A percentile compares a stretch with the other conserved stretches of the same genome.
Evolutionary conservation across 2,113 vertebrate species (phyloP).

Genomic region (Anser cygnoides): DNA sequence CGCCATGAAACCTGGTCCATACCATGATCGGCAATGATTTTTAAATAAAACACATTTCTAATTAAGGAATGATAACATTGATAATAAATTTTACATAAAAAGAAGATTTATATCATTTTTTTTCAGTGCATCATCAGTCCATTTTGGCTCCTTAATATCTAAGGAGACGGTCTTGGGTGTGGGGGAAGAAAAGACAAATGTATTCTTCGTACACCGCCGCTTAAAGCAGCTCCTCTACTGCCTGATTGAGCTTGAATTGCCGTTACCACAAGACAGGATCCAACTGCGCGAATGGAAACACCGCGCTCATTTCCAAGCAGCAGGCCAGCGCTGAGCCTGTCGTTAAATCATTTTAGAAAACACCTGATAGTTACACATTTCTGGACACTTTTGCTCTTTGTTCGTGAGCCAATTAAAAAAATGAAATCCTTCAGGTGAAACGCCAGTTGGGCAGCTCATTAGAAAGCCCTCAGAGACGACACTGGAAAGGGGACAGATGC

Average conservation of each 20-base stretch:
- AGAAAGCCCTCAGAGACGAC: neutral
- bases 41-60: neutral
- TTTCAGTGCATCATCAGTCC: neutral
- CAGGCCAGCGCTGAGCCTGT: neutral
- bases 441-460: constrained; percentile 24
- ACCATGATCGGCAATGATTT: neutral
- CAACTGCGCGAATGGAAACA: neutral
- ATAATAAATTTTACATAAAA: neutral
- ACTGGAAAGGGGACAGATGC: neutral
- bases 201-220: neutral
- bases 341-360: neutral
- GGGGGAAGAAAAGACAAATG: neutral
- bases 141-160: neutral
- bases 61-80: neutral
- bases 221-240: neutral
- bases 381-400: neutral
- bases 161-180: neutral
- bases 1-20: neutral
- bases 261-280: neutral
- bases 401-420: neutral
- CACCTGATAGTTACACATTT: neutral
- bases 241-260: neutral
- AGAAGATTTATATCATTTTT: neutral
- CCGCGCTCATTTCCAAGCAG: neutral
- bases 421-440: neutral